These are phyloP conservation scores for Gambusia yucatana DNA, from an alignment of 2,797 vertebrate genomes.

Conservation along the genomic window DNA sequence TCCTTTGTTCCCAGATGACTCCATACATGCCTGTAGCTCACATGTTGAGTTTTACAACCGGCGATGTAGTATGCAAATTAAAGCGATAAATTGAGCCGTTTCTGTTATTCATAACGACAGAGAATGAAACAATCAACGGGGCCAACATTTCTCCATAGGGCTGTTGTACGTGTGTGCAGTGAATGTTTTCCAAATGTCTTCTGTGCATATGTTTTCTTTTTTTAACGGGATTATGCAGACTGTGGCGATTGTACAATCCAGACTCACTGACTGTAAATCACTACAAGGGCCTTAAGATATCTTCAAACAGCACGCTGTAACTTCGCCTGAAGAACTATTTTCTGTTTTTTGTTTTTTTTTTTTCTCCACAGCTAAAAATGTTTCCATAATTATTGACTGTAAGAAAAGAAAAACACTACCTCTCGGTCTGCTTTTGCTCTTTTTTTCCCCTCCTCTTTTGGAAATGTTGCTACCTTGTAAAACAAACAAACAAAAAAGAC, in stretches of 20 bases:
- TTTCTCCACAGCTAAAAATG: neutral
- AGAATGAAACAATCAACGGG: conserved; percentile 43
- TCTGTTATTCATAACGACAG: neutral
- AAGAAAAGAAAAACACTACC: neutral
- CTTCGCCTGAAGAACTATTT: neutral
- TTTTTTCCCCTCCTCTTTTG: neutral
- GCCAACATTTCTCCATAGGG: conserved; percentile 74
- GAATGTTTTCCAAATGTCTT: conserved; percentile 23
- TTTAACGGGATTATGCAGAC: neutral
- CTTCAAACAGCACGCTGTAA: neutral
- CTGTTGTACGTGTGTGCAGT: conserved; percentile 48
- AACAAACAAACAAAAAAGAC: neutral
- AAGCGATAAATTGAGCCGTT: neutral
- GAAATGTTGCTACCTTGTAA: neutral
- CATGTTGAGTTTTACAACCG: neutral
- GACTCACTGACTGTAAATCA: neutral
- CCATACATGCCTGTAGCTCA: neutral
- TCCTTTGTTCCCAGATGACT: neutral
- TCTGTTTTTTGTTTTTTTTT: neutral
- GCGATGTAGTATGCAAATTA: neutral
- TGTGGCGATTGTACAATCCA: neutral
- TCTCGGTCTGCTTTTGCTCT: neutral
- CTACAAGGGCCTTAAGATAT: neutral
- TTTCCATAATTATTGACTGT: neutral
- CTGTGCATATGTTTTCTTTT: neutral